phyloP scores from a whole-genome alignment of 2,113 vertebrate species.

The Cyanoderma ruficeps region DNA sequence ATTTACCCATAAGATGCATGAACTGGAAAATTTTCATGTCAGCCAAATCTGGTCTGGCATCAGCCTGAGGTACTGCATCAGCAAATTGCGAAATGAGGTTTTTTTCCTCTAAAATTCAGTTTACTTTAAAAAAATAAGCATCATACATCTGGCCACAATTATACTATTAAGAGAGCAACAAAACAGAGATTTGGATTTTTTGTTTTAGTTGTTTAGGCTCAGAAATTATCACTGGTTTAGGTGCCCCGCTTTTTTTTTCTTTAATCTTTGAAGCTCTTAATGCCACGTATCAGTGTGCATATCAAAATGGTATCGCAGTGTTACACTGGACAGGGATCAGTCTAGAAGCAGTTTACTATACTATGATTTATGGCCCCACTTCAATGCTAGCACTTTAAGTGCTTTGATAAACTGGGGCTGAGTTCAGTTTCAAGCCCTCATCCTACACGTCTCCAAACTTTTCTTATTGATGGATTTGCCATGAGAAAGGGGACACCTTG shows the following conservation, averaged over 20 bases:
- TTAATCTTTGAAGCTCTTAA: background rate
- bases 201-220: background rate
- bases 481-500: background rate
- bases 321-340: background rate
- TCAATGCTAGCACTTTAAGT: background rate
- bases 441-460: background rate
- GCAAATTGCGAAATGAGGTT: background rate
- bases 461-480: background rate
- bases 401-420: background rate
- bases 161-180: background rate
- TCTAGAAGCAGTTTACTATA: background rate
- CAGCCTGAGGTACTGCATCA: background rate
- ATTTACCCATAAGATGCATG: background rate
- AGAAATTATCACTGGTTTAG: background rate
- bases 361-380: background rate
- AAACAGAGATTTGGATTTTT: background rate
- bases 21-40: background rate
- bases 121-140: slow-evolving; percentile 33
- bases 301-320: background rate
- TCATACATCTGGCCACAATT: slow-evolving; percentile 35
- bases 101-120: background rate
- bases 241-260: background rate
- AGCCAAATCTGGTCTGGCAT: slow-evolving; percentile 14
- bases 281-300: background rate
- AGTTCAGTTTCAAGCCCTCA: background rate